Percentiles rank a stretch among this genome's conserved stretches.
Conservation (phyloP, 2,113 vertebrate genomes). For the Heteronetta atricapilla region DNA sequence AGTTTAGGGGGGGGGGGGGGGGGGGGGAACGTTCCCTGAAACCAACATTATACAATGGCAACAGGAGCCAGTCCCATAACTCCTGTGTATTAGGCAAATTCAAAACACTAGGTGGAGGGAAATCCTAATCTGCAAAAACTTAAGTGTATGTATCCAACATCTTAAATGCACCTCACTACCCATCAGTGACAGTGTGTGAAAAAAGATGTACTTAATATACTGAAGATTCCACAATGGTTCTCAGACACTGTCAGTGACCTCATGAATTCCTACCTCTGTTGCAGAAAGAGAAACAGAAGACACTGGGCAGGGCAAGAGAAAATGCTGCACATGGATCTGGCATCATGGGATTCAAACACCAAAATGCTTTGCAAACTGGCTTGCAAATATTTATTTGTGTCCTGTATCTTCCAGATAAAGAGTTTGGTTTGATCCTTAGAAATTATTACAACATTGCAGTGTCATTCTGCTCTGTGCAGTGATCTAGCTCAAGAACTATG, state of each 20-base stretch:
- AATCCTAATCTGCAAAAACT: neutral
- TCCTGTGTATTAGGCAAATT: neutral
- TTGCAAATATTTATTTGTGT: neutral
- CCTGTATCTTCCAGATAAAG: neutral
- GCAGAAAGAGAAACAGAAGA: neutral
- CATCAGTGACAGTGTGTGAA: neutral
- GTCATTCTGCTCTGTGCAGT: neutral
- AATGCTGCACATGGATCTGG: neutral
- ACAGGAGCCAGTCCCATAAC: neutral
- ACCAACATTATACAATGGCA: neutral
- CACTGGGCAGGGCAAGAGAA: too few relatives aligned
- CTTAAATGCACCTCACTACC: neutral
- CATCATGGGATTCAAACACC: neutral
- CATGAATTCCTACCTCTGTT: neutral
- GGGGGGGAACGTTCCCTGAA: neutral
- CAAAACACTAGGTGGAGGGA: neutral
- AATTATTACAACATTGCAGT: neutral
- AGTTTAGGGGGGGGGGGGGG: neutral
- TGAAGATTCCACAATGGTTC: neutral
- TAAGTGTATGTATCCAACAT: neutral
- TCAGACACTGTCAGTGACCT: neutral
- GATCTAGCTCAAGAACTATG: neutral
- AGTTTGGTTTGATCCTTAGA: neutral
- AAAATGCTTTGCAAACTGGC: neutral
- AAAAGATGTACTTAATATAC: neutral